A percentile compares a stretch with the other conserved stretches of the same genome.
These are phyloP conservation scores for Lepidurus apus DNA, from an alignment of 1,140 invertebrate species.

Conservation along the genomic window DNA sequence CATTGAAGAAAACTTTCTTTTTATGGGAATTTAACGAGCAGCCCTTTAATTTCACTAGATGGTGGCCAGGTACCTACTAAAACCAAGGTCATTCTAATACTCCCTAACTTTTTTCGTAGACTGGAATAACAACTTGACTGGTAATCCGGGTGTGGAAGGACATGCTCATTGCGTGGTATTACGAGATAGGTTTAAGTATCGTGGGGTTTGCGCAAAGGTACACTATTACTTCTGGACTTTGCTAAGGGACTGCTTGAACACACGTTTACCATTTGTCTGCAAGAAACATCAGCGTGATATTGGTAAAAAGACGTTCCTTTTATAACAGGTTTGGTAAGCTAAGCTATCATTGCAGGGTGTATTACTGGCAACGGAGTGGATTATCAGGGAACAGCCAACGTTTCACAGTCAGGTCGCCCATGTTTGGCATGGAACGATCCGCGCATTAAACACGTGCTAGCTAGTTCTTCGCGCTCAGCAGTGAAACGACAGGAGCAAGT, in stretches of 20 bases:
- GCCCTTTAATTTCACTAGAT: constrained; percentile 45
- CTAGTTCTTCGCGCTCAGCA: constrained; percentile 36
- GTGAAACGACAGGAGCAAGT: constrained; percentile 37
- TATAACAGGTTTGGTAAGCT: background rate
- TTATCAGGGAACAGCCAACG: constrained; percentile 51
- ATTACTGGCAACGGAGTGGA: constrained; percentile 49
- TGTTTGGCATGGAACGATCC: constrained; percentile 51
- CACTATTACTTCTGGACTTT: constrained; percentile 54
- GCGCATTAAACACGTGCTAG: constrained; percentile 44
- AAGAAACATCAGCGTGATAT: constrained; percentile 50
- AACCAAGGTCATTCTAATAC: background rate
- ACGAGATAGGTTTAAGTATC: constrained; percentile 26
- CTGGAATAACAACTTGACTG: constrained; percentile 27
- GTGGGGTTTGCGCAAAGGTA: constrained; percentile 35
- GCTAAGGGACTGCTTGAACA: constrained; percentile 47
- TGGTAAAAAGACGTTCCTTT: constrained; percentile 41
- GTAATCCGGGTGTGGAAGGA: constrained; percentile 17
- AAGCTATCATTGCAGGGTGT: constrained; percentile 45
- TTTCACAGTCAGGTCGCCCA: constrained; percentile 47
- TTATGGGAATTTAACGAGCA: constrained; percentile 50
- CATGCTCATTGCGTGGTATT: constrained; percentile 29
- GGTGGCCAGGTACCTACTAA: constrained; percentile 46
- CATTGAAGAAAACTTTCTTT: constrained; percentile 48
- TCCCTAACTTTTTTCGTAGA: background rate
- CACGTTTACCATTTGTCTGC: constrained; percentile 50